Base-by-base conservation (phyloP, 2,113 vertebrate genomes). In the Xiphias gladius region DNA sequence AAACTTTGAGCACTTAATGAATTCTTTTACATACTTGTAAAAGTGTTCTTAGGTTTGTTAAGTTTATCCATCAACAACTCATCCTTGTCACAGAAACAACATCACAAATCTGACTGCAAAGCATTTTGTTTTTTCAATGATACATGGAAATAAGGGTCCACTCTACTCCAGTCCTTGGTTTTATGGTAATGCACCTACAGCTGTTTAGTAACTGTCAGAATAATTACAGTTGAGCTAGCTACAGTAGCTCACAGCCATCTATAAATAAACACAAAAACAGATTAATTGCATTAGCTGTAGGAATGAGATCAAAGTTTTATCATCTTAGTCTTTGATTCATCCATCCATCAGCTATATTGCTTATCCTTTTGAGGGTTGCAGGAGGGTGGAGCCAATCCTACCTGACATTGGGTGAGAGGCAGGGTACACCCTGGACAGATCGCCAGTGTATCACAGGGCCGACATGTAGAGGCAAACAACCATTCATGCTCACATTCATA, bases 1-100 rank as follows among this genome's bases (percentile, higher is more conserved):
- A 72, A 78, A 86, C 43, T 83, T 77, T 59, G 17, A 64, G 41
- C 50, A 78, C 32, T 73, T 30, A 7, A 7, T 24, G n/a, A 35
- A 58, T n/a, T 64, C 14, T 46, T 74, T 12, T 35, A 13, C 62
- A 50, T 9, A 59, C 2, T 62, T 67, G 11, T 50, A 30, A 1
- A 2, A 43, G 37, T 41, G 26, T 68, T 19, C 30, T 62, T 3
- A 12, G 32, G 46, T 28, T 69, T 66, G 61, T 54, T 24, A 37
- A 17, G 71, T 16, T 32, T 3, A 48, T 52, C n/a, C 14, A 62
- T 43, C n/a, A 52, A 57, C 43, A 52, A 4, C 17, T n/a, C 8
- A 26, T 39, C 4, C 20, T 48, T 9, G 54, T 37, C 12, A 30
- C 43, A 37, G 55, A 68, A 35, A 32, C 32, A 19, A 52, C 17